Conservation (phyloP, 2,113 vertebrate species). For the Gopherus flavomarginatus region DNA sequence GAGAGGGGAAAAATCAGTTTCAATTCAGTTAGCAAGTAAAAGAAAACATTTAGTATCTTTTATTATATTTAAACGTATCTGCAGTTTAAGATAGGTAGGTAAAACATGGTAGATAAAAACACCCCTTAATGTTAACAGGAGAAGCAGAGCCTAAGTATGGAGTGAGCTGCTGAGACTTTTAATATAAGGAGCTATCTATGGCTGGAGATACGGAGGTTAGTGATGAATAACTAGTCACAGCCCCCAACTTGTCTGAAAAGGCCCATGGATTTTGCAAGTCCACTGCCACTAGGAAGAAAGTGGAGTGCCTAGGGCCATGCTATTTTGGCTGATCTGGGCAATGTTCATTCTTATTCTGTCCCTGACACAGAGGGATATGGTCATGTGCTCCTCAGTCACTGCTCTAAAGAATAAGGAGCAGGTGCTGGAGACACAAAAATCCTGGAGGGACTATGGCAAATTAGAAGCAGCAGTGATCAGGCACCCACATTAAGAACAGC, state of each 20-base stretch:
- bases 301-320: neutral
- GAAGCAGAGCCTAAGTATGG: neutral
- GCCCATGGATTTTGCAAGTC: neutral
- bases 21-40: neutral
- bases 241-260: neutral
- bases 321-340: neutral
- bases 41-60: neutral
- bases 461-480: constrained; percentile 51
- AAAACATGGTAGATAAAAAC: neutral
- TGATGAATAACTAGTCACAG: neutral
- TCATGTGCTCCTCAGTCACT: constrained; percentile 24
- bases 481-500: constrained; percentile 25
- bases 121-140: neutral
- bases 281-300: neutral
- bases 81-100: neutral
- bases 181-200: neutral
- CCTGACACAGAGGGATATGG: constrained; percentile 21
- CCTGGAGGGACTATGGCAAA: constrained; percentile 21
- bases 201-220: fast-evolving
- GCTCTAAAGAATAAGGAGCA: constrained; percentile 13
- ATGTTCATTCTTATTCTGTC: neutral
- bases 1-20: neutral
- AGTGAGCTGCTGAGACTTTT: neutral
- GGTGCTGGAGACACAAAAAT: neutral
- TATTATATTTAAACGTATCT: neutral